Percentiles rank a stretch among this genome's conserved stretches.
phyloP scores from a whole-genome alignment of 2,888 invertebrate genomes.

The Anorthoa munda region DNA sequence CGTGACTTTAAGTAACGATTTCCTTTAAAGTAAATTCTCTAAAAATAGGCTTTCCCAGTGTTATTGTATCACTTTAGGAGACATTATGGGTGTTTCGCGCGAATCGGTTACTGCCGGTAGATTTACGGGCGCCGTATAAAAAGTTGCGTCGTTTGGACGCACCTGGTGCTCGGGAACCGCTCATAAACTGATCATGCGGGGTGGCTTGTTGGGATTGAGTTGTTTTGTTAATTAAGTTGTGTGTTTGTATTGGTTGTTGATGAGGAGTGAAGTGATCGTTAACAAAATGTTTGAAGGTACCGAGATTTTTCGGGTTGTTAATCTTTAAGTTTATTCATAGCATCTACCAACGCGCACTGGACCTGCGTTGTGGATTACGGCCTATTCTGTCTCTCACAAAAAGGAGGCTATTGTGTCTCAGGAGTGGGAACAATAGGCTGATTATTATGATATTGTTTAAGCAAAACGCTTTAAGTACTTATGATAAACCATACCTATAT shows the following conservation, averaged over 20 bases:
- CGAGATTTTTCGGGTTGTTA: not conserved
- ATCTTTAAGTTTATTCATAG: too few relatives aligned
- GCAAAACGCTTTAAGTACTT: not conserved
- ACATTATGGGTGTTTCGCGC: constrained; percentile 65
- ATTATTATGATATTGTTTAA: too few relatives aligned
- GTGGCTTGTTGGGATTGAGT: constrained; percentile 19
- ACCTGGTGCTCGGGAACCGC: constrained; percentile 70
- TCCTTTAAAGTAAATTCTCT: constrained; percentile 45
- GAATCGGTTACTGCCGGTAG: constrained; percentile 71
- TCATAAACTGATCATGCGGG: constrained; percentile 65
- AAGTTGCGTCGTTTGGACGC: constrained; percentile 71
- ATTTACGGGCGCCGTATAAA: constrained; percentile 75
- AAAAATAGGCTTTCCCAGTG: constrained; percentile 56
- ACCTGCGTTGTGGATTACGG: too few relatives aligned
- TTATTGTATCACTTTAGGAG: constrained; percentile 69
- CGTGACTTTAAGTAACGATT: not conserved
- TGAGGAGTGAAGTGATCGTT: constrained; percentile 1
- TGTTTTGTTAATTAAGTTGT: constrained; percentile 51
- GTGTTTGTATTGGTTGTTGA: constrained; percentile 25
- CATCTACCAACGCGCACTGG: too few relatives aligned
- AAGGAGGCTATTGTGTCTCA: too few relatives aligned
- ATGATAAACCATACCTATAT: not conserved
- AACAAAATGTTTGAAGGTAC: not conserved
- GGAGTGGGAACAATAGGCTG: too few relatives aligned
- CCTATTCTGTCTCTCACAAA: too few relatives aligned